A percentile compares a stretch with the other conserved stretches of the same genome.
Conservation (phyloP, 2,113 vertebrate species). For the Solenodon paradoxus region DNA sequence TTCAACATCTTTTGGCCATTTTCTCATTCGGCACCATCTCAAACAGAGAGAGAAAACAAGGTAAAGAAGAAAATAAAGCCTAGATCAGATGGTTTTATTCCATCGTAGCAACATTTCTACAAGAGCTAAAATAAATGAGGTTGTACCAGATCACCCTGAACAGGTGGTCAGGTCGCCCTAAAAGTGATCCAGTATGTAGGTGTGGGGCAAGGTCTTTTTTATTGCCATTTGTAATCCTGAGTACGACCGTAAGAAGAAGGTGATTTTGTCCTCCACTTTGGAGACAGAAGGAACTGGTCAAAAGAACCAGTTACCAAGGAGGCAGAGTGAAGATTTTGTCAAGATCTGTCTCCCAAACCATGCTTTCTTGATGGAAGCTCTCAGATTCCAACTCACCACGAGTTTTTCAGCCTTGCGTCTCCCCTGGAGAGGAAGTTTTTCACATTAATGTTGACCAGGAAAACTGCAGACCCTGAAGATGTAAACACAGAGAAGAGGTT, state of each 20-base stretch:
- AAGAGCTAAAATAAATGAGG: neutral
- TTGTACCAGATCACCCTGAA: neutral
- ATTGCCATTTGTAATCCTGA: neutral
- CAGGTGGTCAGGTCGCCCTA: neutral
- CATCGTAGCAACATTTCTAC: conserved; percentile 36
- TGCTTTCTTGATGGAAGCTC: neutral
- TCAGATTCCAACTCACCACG: neutral
- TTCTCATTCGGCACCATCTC: neutral
- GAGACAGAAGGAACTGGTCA: neutral
- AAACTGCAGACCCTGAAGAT: neutral
- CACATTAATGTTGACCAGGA: neutral
- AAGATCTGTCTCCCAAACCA: neutral
- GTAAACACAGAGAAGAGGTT: conserved; percentile 30
- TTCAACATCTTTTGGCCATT: neutral
- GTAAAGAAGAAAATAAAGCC: neutral
- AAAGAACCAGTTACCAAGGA: neutral
- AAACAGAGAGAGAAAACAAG: neutral
- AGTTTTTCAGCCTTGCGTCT: neutral
- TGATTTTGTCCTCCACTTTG: neutral
- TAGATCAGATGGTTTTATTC: neutral
- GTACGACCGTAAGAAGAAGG: neutral
- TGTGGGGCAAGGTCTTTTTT: neutral
- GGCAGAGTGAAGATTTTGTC: neutral
- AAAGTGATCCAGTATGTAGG: neutral
- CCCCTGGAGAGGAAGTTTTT: neutral